Base-by-base conservation (phyloP, 2,797 vertebrate species). In the Pipistrellus pipistrellus region DNA sequence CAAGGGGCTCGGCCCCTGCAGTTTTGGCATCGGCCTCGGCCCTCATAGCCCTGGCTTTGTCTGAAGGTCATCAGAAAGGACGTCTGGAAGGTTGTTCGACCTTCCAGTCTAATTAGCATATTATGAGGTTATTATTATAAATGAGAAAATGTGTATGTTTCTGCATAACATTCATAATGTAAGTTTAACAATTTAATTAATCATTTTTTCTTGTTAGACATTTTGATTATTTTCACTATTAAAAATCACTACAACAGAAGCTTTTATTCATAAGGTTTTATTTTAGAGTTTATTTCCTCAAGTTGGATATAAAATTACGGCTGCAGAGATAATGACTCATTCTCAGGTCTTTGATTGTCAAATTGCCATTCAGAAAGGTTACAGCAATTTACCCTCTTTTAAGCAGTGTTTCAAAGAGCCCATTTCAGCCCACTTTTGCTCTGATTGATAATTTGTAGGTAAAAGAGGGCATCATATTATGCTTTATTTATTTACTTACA, bases 201-300 rank as follows among this genome's bases (percentile, higher is more conserved):
- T 25, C 55, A 85, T 88, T 88, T 71, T 53, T 84, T 83, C 59
- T 72, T 77, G 8, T 77, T 75, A 21, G 25, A 12, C 7, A 77
- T 71, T 91, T 90, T 69, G 27, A 66, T 78, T 84, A 4, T 38
- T 88, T 81, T 71, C 51, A 73, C 38, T 92, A 35, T 85, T 44
- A 44, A 30, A 92, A 94, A 92, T 78, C 81, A 85, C 5, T 72
- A n/a, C 2, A 82, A 76, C 38, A 85, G 18, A 68, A 78, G 32
- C 23, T 23, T 88, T 81, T 82, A 90, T 73, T 69, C n/a, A 88
- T 78, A 18, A 84, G 27, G 6, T 69, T 94, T 82, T 59, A 41
- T 69, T 75, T 92, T 90, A 91, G 53, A 87, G n/a, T 81, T 76
- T 64, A 41, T 76, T 84, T 82, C 11, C 53, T 94, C 57, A 41